Percentiles rank a stretch among this genome's conserved stretches.
These are phyloP conservation scores for Parazoanthus swiftii DNA, from an alignment of 92 coral and sea anemone species.

Conservation along the genomic window DNA sequence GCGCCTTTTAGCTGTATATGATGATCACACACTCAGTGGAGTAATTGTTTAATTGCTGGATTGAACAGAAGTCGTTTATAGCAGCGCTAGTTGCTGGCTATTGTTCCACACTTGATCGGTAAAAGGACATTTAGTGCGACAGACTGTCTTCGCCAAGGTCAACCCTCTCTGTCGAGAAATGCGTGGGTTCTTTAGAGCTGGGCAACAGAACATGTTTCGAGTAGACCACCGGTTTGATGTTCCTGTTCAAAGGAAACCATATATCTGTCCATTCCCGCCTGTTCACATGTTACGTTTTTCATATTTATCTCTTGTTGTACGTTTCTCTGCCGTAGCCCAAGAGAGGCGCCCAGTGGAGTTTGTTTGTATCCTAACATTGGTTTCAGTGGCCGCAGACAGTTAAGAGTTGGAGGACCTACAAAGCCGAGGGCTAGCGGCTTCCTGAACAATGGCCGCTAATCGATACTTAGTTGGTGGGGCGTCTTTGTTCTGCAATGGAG, in stretches of 20 bases:
- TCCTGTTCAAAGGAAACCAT: background rate
- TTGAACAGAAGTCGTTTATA: background rate
- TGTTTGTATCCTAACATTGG: background rate
- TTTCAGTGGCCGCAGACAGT: background rate
- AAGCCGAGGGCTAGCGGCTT: background rate
- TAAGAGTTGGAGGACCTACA: background rate
- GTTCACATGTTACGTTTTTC: background rate
- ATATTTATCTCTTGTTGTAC: background rate
- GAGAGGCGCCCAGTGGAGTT: background rate
- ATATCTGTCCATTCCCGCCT: background rate
- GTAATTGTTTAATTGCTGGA: background rate
- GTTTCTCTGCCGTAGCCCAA: background rate
- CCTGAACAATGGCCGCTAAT: conserved; percentile 1
- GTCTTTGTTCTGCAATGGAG: background rate
- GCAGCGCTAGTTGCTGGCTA: background rate
- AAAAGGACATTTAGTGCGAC: background rate
- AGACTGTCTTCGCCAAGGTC: background rate
- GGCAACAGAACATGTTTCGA: background rate
- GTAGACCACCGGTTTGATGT: background rate
- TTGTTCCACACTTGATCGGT: background rate
- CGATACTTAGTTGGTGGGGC: background rate
- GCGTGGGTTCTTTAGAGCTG: background rate
- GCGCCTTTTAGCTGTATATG: background rate
- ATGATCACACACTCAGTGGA: background rate
- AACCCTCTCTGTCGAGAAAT: background rate